phyloP scores from a whole-genome alignment of 92 coral and sea anemone species.

The Epizoanthus illoricatus region DNA sequence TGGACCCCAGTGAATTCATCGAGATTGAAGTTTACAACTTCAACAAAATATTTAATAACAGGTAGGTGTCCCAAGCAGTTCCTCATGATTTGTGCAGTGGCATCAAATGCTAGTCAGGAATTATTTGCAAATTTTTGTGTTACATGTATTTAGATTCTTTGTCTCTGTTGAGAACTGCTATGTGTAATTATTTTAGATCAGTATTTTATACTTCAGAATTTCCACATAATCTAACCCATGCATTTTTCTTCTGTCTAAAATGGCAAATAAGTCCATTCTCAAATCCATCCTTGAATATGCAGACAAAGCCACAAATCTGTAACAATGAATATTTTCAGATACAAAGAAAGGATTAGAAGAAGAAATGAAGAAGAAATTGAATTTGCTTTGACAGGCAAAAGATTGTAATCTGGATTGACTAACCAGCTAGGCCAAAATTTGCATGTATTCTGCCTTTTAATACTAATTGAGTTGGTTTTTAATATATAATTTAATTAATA shows the following conservation, averaged over 20 bases:
- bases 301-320: too few relatives aligned
- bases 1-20: constrained; percentile 99
- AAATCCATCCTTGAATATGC: too few relatives aligned
- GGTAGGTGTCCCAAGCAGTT: constrained; percentile 45
- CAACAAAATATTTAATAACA: constrained; percentile 98
- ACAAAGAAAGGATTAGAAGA: too few relatives aligned
- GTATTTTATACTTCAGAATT: too few relatives aligned
- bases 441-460: neutral
- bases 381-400: neutral
- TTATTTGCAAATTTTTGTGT: neutral
- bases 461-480: too few relatives aligned
- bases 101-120: neutral
- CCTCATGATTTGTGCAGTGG: neutral
- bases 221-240: too few relatives aligned
- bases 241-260: neutral
- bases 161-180: too few relatives aligned
- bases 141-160: neutral
- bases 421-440: neutral
- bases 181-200: too few relatives aligned
- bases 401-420: neutral
- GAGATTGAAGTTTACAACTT: constrained; percentile 99
- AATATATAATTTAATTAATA: too few relatives aligned
- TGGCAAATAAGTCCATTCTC: neutral
- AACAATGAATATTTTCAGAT: too few relatives aligned
- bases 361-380: too few relatives aligned